phyloP scores from a whole-genome alignment of 2,888 invertebrate genomes.

The Drosophila pseudotalamancana region DNA sequence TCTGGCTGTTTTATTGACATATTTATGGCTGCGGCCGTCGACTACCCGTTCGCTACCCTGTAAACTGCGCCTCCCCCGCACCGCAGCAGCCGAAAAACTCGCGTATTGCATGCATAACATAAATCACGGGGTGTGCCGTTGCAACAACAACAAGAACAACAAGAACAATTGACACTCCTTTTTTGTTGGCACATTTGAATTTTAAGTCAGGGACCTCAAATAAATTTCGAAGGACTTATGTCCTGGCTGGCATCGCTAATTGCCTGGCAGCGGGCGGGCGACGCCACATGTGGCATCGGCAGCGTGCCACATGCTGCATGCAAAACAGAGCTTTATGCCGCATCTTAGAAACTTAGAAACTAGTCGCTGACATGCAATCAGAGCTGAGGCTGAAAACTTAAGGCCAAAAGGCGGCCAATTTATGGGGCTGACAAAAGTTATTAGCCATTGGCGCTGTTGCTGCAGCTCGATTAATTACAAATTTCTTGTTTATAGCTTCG shows the following conservation, averaged over 20 bases:
- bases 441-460: conserved; percentile 19
- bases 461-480: conserved; percentile 54
- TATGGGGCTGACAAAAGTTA: conserved; percentile 35
- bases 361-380: conserved; percentile 52
- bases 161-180: conserved; percentile 62
- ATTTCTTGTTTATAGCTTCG: conserved; percentile 60
- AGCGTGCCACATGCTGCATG: conserved; percentile 37
- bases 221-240: conserved; percentile 35
- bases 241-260: conserved; percentile 45
- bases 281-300: no score
- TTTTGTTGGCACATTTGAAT: conserved; percentile 58
- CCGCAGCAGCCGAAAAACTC: conserved; percentile 13
- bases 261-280: conserved; percentile 42
- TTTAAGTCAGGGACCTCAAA: conserved; percentile 34
- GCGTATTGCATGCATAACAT: conserved; percentile 61
- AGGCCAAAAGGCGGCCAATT: conserved; percentile 13
- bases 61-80: background rate
- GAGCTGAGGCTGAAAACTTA: conserved; percentile 1
- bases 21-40: conserved; percentile 67
- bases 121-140: conserved; percentile 71
- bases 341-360: conserved; percentile 29
- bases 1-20: conserved; percentile 73
- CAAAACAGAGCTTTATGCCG: conserved; percentile 22
- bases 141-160: conserved; percentile 15
- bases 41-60: conserved; percentile 16